Base-by-base conservation (phyloP, 2,888 invertebrate genomes). In the Drosophila nigricruria region DNA sequence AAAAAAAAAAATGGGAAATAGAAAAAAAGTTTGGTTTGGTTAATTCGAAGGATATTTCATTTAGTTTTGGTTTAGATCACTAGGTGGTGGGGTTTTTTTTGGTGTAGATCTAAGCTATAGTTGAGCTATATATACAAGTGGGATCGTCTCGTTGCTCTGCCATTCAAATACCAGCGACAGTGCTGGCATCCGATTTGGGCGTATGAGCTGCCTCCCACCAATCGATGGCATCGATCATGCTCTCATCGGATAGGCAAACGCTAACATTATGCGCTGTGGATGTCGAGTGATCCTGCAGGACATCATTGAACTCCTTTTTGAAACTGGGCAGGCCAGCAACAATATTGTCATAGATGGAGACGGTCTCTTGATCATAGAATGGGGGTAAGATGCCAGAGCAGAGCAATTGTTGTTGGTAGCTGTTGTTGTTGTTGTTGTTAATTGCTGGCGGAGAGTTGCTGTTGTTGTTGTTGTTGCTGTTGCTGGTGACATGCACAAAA, bases 151-250 rank as follows among this genome's bases (percentile, higher is more conserved):
- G 2, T 30, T 16, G 9, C 0, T 1, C 1, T 1, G 6, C 12
- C 12, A 9, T 12, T 43, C 23, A 77, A 12, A 77, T 65, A 45
- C 77, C 77, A 1, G 45, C 59, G 2, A 77, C 76, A 5, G 70
- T 62, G 45, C 78, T 68, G 10, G 88, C 90, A 72, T 93, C 92
- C 3, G 92, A 92, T 74, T 92, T 92, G 53, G 92, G 92, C 2
- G 92, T 92, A 18, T 92, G 92, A 12, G 91, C 49, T 14, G 49
- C 91, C 75, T 94, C 94, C 94, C 94, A 94, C 94, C 94, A 94
- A 57, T 94, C 93, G 76, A 94, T 94, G 25, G 94, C 93, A 80
- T 94, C 94, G 77, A 94, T 93, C 91, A 94, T 93, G 77, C 93
- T 93, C 79, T 93, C 93, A 67, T 94, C 94, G 38, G 93, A 93